These are phyloP conservation scores for Rosalia funebris DNA, from an alignment of 2,888 invertebrate genomes.

Conservation along the genomic window DNA sequence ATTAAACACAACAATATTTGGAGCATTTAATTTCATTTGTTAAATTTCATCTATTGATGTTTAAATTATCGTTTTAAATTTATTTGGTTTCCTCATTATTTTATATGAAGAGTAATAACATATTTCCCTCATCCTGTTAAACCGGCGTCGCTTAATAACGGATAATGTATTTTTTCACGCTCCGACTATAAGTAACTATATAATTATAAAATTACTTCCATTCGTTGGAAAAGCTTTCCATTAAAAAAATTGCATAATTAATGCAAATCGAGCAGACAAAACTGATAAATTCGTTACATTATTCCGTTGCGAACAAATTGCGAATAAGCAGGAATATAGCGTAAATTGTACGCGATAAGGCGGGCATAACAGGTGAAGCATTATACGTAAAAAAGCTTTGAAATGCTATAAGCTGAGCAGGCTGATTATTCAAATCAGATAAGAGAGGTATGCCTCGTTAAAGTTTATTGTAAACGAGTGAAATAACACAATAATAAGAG, in stretches of 20 bases:
- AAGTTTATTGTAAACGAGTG: constrained; percentile 47
- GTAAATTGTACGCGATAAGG: not conserved
- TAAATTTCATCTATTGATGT: too few relatives aligned
- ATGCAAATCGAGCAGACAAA: constrained; percentile 8
- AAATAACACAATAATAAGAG: constrained; percentile 47
- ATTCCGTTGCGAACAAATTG: constrained; percentile 9
- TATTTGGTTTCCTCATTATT: too few relatives aligned
- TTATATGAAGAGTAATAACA: too few relatives aligned
- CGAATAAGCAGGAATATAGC: constrained; percentile 8
- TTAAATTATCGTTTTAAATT: too few relatives aligned
- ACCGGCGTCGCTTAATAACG: too few relatives aligned
- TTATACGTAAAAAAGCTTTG: constrained; percentile 14
- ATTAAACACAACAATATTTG: too few relatives aligned
- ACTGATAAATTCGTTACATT: constrained; percentile 15
- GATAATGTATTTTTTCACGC: too few relatives aligned
- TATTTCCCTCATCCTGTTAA: too few relatives aligned
- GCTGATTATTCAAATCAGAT: constrained; percentile 49
- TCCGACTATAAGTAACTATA: not conserved
- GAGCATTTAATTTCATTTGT: too few relatives aligned
- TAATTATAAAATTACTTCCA: not conserved
- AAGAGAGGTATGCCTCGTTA: constrained; percentile 49
- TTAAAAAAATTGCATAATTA: constrained; percentile 15
- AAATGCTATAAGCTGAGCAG: constrained; percentile 20
- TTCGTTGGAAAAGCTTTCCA: not conserved
- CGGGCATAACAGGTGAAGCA: constrained; percentile 17